Base-by-base conservation (phyloP, 2,888 invertebrate species). In the Luperina nickerlii region DNA sequence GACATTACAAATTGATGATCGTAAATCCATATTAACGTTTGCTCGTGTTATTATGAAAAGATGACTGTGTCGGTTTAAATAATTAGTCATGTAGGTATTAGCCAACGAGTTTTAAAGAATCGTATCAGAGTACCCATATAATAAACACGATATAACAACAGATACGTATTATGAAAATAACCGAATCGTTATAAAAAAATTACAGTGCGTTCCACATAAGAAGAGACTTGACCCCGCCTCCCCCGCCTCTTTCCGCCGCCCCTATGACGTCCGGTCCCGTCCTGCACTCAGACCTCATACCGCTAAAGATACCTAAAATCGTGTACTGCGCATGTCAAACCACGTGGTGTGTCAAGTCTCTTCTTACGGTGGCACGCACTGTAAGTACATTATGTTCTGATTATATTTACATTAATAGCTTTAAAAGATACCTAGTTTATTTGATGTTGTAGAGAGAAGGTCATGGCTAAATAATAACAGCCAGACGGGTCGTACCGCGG, bases 21-120 rank as follows among this genome's bases (percentile, higher is more conserved):
- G 90, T 94, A 93, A 94, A 93, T 93, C 90, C 88, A 84, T 89
- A 91, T 92, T 91, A 92, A 90, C 88, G 82, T 88, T 72, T 65
- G 48, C 74, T 78, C 27, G 76, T 65, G 68, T 67, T 76, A 79
- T 74, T 51, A 57, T 76, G 63, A 87, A 69, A 69, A 51, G 69
- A 83, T 79, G 54, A n/a, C n/a, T 71, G 20, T 63, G 76, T 77
- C 27, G 72, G 71, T 67, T 76, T 63, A 65, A 57, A 57, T 51
- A 73, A 83, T 83, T 76, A 32, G 57, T 82, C 15, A 66, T 57
- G 42, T 67, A 78, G 51, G 62, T 81, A 54, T 51, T 51, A 70
- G 5, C 2, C 54, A 54, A 20, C 54, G 54, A 20, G 54, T 20
- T 20, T 54, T 54, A 54, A 54, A 54, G 54, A 24, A 20, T 54